phyloP scores from a whole-genome alignment of 1,140 invertebrate genomes.

The Battus philenor region DNA sequence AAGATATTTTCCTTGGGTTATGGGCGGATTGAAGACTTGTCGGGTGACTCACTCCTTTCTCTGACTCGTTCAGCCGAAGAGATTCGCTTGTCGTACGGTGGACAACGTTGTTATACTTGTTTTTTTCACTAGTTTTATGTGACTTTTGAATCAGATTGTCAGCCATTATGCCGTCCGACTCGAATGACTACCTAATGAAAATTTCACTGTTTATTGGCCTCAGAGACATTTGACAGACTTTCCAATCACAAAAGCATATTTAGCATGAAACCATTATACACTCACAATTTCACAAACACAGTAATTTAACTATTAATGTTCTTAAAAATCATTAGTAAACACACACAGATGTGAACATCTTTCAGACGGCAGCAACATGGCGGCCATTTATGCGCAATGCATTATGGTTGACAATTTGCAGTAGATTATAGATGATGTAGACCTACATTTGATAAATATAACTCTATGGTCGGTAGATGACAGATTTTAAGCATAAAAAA shows the following conservation, averaged over 20 bases:
- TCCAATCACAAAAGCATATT: constrained; percentile 63
- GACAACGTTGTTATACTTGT: constrained; percentile 79
- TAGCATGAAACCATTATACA: constrained; percentile 73
- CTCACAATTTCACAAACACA: constrained; percentile 75
- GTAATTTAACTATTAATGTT: constrained; percentile 71
- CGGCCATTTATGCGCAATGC: constrained; percentile 77
- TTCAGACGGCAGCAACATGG: constrained; percentile 76
- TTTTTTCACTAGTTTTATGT: constrained; percentile 77
- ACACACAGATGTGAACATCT: constrained; percentile 76
- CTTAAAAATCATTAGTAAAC: constrained; percentile 77
- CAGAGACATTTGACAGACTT: constrained; percentile 74
- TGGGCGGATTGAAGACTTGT: constrained; percentile 73
- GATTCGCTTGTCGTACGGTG: constrained; percentile 87
- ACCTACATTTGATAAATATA: constrained; percentile 28
- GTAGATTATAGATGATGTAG: constrained; percentile 62
- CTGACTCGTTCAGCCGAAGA: constrained; percentile 81
- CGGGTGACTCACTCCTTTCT: constrained; percentile 75
- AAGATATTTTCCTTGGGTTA: constrained; percentile 87
- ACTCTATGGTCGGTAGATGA: constrained; percentile 48
- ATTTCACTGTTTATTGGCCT: constrained; percentile 75
- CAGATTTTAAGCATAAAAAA: constrained; percentile 19
- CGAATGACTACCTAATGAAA: constrained; percentile 76
- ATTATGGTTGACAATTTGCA: constrained; percentile 76
- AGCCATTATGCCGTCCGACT: constrained; percentile 77
- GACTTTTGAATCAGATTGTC: constrained; percentile 77